These are phyloP conservation scores for Gnatocerus cornutus DNA, from an alignment of 2,888 invertebrate species.

Conservation along the genomic window DNA sequence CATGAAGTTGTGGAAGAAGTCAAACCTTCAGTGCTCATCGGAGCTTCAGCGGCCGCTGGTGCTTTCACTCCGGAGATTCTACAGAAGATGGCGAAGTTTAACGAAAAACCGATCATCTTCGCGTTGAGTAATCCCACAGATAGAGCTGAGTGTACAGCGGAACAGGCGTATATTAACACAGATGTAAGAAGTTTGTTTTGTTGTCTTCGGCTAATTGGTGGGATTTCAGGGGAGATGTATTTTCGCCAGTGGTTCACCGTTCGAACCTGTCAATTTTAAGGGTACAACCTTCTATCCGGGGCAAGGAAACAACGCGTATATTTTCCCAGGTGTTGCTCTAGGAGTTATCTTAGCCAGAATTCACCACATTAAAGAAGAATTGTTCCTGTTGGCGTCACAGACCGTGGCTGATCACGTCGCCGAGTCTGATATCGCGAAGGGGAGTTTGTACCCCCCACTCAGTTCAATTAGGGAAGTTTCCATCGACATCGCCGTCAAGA, in stretches of 20 bases:
- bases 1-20: slow-evolving; percentile 85
- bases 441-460: slow-evolving; percentile 95
- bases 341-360: slow-evolving; percentile 94
- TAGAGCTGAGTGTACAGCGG: slow-evolving; percentile 98
- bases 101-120: slow-evolving; percentile 94
- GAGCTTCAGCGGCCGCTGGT: slow-evolving; percentile 93
- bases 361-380: slow-evolving; percentile 93
- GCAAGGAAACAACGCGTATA: slow-evolving; percentile 98
- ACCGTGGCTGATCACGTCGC: slow-evolving; percentile 89
- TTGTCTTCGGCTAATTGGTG: neutral
- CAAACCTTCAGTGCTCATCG: slow-evolving; percentile 91
- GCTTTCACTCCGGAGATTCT: slow-evolving; percentile 93
- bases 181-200: slow-evolving; percentile 75
- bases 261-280: slow-evolving; percentile 86
- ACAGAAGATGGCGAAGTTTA: slow-evolving; percentile 88
- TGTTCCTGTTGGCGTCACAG: slow-evolving; percentile 96
- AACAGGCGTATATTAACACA: slow-evolving; percentile 92
- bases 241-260: slow-evolving; percentile 97
- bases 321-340: slow-evolving; percentile 96
- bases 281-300: slow-evolving; percentile 91
- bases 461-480: slow-evolving; percentile 89
- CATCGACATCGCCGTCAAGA: slow-evolving; percentile 88
- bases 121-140: slow-evolving; percentile 98
- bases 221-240: slow-evolving; percentile 87
- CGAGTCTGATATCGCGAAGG: slow-evolving; percentile 85